These are phyloP conservation scores for Lithophane ornitopus DNA, from an alignment of 2,888 invertebrate species.

Conservation along the genomic window DNA sequence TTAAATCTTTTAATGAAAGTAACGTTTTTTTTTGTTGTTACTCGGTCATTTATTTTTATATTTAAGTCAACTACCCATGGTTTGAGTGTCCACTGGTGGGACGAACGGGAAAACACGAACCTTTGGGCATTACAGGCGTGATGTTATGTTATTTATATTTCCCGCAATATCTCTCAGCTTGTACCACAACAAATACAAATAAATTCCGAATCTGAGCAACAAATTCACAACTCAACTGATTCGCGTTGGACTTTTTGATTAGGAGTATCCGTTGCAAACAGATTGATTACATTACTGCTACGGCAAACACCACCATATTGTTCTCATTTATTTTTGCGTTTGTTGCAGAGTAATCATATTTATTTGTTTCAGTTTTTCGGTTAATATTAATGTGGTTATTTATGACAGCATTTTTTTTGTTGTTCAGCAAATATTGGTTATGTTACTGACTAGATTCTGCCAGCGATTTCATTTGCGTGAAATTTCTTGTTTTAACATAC, in stretches of 20 bases:
- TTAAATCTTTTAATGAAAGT: too few relatives aligned
- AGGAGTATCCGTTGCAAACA: constrained; percentile 63
- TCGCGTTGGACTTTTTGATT: constrained; percentile 69
- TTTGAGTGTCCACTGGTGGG: too few relatives aligned
- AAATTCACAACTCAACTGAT: constrained; percentile 65
- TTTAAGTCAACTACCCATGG: too few relatives aligned
- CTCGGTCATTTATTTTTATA: too few relatives aligned
- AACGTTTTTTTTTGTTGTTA: too few relatives aligned
- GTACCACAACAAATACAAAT: constrained; percentile 62
- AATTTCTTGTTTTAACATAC: not conserved
- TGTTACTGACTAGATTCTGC: not conserved
- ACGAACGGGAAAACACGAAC: too few relatives aligned
- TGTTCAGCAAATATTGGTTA: too few relatives aligned
- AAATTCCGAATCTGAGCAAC: constrained; percentile 63
- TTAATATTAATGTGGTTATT: constrained; percentile 2
- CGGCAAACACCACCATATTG: constrained; percentile 23
- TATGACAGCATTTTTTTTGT: not conserved
- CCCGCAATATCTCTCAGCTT: not conserved
- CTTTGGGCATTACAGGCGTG: too few relatives aligned
- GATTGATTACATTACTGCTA: constrained; percentile 44
- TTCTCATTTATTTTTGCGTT: constrained; percentile 23
- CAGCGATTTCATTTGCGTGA: not conserved
- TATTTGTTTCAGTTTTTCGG: constrained; percentile 5
- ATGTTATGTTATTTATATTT: too few relatives aligned
- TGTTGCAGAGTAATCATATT: not conserved